A percentile compares a stretch with the other conserved stretches of the same genome.
Evolutionary conservation across 92 coral and sea anemone genomes (phyloP).

Genomic region (Porites rus): DNA sequence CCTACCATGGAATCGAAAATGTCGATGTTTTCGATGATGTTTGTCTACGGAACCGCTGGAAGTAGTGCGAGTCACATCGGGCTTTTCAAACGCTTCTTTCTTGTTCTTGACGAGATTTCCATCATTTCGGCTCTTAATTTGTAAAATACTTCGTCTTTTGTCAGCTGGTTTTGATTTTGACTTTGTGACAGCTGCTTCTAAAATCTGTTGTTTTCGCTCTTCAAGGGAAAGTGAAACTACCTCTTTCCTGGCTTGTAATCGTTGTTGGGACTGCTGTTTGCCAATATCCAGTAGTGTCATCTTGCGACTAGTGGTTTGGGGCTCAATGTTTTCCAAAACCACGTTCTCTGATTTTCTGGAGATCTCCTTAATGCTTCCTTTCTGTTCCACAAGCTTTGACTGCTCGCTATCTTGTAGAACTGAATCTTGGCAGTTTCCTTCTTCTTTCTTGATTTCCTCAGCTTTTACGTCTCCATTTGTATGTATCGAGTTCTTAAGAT

Average conservation of each 20-base stretch:
- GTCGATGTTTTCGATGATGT: slow-evolving; percentile 3
- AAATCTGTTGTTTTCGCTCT: slow-evolving; percentile 33
- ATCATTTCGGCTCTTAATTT: slow-evolving; percentile 46
- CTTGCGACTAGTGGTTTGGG: background rate
- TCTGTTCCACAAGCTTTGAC: background rate
- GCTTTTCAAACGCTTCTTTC: slow-evolving; percentile 31
- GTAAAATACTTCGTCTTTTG: slow-evolving; percentile 47
- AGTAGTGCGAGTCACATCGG: slow-evolving; percentile 13
- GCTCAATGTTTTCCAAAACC: background rate
- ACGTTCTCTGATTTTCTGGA: background rate
- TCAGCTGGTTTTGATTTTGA: slow-evolving; percentile 45
- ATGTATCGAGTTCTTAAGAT: background rate
- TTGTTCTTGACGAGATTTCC: slow-evolving; percentile 51
- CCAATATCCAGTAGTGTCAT: slow-evolving; percentile 36
- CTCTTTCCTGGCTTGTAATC: slow-evolving; percentile 24
- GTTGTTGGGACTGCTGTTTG: slow-evolving; percentile 28
- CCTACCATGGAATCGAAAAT: slow-evolving; percentile 37
- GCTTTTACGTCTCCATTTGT: background rate
- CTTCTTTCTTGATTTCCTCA: no score
- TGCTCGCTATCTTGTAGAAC: background rate
- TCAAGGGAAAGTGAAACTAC: slow-evolving; percentile 41
- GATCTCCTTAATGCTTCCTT: background rate
- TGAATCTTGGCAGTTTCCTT: background rate
- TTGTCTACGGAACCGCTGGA: slow-evolving; percentile 4
- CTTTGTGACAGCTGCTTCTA: slow-evolving; percentile 38